phyloP scores from a whole-genome alignment of 2,797 vertebrate genomes.

The Parauchenoglanis punctatus region DNA sequence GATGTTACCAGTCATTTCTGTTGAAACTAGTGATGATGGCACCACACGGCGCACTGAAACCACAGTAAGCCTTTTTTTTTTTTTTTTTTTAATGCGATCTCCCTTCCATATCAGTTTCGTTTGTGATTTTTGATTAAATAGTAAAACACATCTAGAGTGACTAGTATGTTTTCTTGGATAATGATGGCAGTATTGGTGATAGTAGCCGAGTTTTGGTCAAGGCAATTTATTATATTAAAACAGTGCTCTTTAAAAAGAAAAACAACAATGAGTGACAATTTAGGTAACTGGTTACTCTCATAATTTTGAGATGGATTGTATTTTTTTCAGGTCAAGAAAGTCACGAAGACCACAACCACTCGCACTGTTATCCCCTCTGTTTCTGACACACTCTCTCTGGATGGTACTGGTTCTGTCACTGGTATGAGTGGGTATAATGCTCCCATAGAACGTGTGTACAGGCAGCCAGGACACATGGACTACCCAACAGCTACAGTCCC shows the following conservation, averaged over 20 bases:
- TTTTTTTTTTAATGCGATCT: no score
- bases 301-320: not conserved
- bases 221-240: not conserved
- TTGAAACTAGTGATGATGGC: constrained; percentile 88
- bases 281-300: not conserved
- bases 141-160: not conserved
- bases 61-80: constrained; percentile 72
- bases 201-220: not conserved
- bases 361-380: constrained; percentile 86
- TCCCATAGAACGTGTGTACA: constrained; percentile 86
- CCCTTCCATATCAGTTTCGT: not conserved
- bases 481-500: constrained; percentile 87
- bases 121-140: not conserved
- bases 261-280: not conserved
- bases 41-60: constrained; percentile 90
- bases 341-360: constrained; percentile 89
- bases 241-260: not conserved
- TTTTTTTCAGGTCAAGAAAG: constrained; percentile 85
- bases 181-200: not conserved
- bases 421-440: constrained; percentile 79
- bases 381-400: constrained; percentile 87
- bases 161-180: not conserved
- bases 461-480: constrained; percentile 79
- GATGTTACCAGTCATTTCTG: constrained; percentile 79
- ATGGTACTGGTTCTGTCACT: constrained; percentile 77